These are phyloP conservation scores for Pseudanteris insignis DNA, from an alignment of 2,888 invertebrate genomes.

Conservation along the genomic window DNA sequence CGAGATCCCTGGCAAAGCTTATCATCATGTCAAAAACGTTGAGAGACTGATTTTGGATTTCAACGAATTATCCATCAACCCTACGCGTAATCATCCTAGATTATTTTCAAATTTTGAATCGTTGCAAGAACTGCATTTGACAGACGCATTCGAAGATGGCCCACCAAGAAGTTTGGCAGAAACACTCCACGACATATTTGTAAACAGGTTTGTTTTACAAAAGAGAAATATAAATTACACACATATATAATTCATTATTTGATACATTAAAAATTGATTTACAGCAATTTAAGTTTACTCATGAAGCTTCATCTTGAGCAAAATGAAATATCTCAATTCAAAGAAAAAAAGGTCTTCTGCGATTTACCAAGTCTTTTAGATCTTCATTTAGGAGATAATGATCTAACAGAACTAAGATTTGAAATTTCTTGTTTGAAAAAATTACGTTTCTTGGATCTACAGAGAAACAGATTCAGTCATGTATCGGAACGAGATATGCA, in stretches of 20 bases:
- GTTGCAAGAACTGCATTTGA: slow-evolving; percentile 76
- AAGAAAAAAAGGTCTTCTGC: slow-evolving; percentile 75
- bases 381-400: slow-evolving; percentile 76
- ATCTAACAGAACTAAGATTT: slow-evolving; percentile 72
- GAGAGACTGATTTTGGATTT: slow-evolving; percentile 76
- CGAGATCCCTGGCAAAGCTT: slow-evolving; percentile 78
- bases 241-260: too few relatives aligned
- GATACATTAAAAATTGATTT: too few relatives aligned
- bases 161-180: slow-evolving; percentile 70
- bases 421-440: slow-evolving; percentile 74
- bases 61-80: slow-evolving; percentile 74
- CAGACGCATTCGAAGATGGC: slow-evolving; percentile 77
- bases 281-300: slow-evolving; percentile 72
- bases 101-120: slow-evolving; percentile 77
- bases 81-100: slow-evolving; percentile 73
- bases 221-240: neutral
- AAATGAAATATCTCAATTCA: slow-evolving; percentile 76
- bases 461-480: slow-evolving; percentile 73
- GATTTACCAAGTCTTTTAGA: slow-evolving; percentile 74
- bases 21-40: slow-evolving; percentile 77
- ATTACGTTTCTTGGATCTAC: slow-evolving; percentile 75
- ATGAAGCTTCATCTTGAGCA: slow-evolving; percentile 79
- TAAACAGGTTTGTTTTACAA: slow-evolving; percentile 67
- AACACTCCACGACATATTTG: slow-evolving; percentile 77
- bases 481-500: slow-evolving; percentile 68